Percentiles rank a stretch among this genome's conserved stretches.
These are phyloP conservation scores for Heteromormyrus szaboi DNA, from an alignment of 2,797 vertebrate genomes.

Conservation along the genomic window DNA sequence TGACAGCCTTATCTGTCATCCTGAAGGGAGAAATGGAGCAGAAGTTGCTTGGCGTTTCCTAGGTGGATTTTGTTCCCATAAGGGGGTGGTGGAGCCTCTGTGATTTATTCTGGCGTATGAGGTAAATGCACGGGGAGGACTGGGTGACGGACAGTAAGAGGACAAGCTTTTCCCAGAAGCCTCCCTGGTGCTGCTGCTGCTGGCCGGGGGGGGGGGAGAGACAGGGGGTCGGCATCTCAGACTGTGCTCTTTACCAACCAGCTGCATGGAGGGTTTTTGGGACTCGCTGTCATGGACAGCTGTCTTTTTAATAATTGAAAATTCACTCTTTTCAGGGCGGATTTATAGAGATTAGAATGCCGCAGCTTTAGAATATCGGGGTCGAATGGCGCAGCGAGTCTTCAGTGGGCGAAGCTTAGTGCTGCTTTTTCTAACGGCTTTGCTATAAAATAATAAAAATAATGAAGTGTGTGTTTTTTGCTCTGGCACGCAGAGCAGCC, in stretches of 20 bases:
- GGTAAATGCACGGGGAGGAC: neutral
- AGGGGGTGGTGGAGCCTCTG: neutral
- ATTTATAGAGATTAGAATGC: conserved; percentile 22
- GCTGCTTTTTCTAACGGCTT: neutral
- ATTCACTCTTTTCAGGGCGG: neutral
- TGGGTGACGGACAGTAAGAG: neutral
- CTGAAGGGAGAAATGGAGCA: neutral
- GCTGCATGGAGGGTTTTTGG: neutral
- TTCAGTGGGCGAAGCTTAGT: neutral
- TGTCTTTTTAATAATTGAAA: conserved; percentile 13
- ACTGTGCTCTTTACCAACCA: neutral
- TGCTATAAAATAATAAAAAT: neutral
- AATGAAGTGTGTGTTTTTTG: neutral
- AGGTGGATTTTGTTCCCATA: neutral
- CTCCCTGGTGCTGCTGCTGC: neutral
- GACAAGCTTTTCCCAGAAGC: neutral
- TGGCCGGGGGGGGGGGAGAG: neutral
- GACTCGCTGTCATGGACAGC: neutral
- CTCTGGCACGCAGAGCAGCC: neutral
- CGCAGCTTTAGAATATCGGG: conserved; percentile 20
- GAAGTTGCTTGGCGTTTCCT: neutral
- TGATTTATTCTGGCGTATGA: neutral
- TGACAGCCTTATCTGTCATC: neutral
- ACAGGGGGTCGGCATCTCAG: neutral
- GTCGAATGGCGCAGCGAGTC: neutral